These are phyloP conservation scores for Pheosia gnoma DNA, from an alignment of 2,888 invertebrate species.

Conservation along the genomic window DNA sequence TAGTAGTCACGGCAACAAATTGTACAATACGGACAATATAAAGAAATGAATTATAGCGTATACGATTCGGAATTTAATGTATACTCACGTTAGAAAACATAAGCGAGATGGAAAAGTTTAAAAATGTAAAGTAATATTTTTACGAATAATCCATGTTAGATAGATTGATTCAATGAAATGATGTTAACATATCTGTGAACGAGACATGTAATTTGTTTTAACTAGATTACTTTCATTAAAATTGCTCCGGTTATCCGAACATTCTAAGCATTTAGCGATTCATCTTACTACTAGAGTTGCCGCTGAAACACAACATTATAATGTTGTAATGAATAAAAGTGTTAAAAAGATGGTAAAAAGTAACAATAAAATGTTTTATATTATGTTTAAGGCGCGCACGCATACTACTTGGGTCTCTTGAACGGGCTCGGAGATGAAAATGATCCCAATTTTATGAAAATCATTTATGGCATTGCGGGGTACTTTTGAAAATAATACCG, in stretches of 20 bases:
- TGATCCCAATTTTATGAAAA: too few relatives aligned
- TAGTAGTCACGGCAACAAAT: neutral
- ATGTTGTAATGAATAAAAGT: too few relatives aligned
- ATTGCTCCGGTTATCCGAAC: neutral
- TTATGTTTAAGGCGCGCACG: too few relatives aligned
- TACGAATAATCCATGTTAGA: neutral
- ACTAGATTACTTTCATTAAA: too few relatives aligned
- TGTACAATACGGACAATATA: conserved; percentile 34
- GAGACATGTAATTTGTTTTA: neutral
- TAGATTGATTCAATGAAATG: neutral
- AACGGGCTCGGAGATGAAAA: too few relatives aligned
- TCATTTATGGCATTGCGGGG: too few relatives aligned
- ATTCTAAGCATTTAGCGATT: neutral
- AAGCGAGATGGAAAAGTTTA: conserved; percentile 15
- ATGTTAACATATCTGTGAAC: conserved; percentile 2
- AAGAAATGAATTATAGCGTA: conserved; percentile 30
- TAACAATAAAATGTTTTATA: too few relatives aligned
- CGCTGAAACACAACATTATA: too few relatives aligned
- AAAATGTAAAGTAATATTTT: conserved; percentile 2
- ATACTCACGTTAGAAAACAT: conserved; percentile 31
- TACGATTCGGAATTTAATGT: conserved; percentile 44
- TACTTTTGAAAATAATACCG: too few relatives aligned
- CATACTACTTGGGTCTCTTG: too few relatives aligned
- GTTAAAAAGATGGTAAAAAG: too few relatives aligned
- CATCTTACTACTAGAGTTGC: neutral